Evolutionary conservation across 2,888 invertebrate genomes (phyloP).

Genomic region (Erebia palarica): DNA sequence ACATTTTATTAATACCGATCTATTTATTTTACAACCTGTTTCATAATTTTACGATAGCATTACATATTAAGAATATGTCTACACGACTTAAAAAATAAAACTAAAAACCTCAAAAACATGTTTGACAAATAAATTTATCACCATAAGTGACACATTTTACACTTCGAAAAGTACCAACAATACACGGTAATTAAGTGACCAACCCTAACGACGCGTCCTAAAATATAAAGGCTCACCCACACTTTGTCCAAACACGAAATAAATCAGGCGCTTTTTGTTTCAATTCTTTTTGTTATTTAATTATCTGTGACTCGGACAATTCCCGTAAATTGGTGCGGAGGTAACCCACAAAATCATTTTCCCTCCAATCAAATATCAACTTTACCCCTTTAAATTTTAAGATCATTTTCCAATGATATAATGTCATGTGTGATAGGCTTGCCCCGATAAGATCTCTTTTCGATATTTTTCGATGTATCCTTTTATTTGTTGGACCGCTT

Average conservation of each 20-base stretch:
- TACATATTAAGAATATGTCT: not conserved
- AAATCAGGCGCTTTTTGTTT: constrained; percentile 56
- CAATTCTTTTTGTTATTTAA: constrained; percentile 71
- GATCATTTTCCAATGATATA: constrained; percentile 23
- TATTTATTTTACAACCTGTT: not conserved
- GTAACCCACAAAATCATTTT: constrained; percentile 39
- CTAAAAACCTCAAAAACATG: constrained; percentile 13
- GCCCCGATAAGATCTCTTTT: constrained; percentile 38
- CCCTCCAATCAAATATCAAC: constrained; percentile 27
- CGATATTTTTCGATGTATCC: constrained; percentile 35
- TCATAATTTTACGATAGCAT: not conserved
- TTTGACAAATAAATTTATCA: constrained; percentile 32
- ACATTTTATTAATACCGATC: not conserved
- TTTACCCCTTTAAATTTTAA: constrained; percentile 28
- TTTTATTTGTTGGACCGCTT: constrained; percentile 33
- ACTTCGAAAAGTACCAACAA: constrained; percentile 41
- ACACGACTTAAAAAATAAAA: not conserved
- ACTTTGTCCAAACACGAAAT: constrained; percentile 47
- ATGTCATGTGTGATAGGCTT: not conserved
- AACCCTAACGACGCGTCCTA: constrained; percentile 33
- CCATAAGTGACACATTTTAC: constrained; percentile 32
- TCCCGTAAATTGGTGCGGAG: constrained; percentile 62
- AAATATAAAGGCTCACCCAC: constrained; percentile 42
- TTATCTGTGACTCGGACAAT: constrained; percentile 66
- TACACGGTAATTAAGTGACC: constrained; percentile 42